Base-by-base conservation (phyloP, 2,113 vertebrate genomes). In the Sitta europaea region DNA sequence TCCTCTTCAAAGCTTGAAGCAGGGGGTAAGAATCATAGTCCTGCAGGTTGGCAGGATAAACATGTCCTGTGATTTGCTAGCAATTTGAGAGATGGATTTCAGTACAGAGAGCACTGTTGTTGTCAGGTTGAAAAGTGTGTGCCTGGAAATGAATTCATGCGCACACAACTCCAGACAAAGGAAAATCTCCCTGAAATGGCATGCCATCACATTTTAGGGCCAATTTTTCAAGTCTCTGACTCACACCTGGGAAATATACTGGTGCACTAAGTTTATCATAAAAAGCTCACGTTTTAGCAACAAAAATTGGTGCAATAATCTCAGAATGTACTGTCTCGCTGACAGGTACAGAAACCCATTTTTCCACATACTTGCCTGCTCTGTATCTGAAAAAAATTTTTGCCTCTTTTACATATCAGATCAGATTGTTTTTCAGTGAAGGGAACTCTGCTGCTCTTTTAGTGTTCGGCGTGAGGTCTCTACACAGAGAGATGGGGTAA, bases 1-100 rank as follows among this genome's bases (percentile, higher is more conserved):
- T 95, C 78, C 79, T 85, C 93, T 95, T 96, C 95, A 97, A 94
- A 96, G 40, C 87, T 27, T 95, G 93, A 97, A 96, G 87, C 75
- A 89, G 76, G 55, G 90, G 55, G 50, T 71, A 96, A 93, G 83
- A 92, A 92, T 92, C 94, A 80, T 81, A 77, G 89, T 73, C 92
- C 85, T 75, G 70, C 51, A 94, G 33, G 63, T 27, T 97, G 92
- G 89, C 81, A 96, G 91, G 77, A 96, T 92, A 96, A 97, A 86
- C 73, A 83, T 16, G 63, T 86, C 57, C 84, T 86, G 89, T 97
- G 94, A 95, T 96, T 93, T 98, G 89, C 95, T 95, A 72, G 90
- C 88, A 87, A 70, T 93, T 74, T 58, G 72, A 95, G 86, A 86
- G 94, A 95, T 55, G 86, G 89, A 93, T 95, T 89, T 94, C 87